Percentiles rank a stretch among this genome's conserved stretches.
Evolutionary conservation across 2,113 vertebrate species (phyloP).

Genomic region (Alethe castanea): DNA sequence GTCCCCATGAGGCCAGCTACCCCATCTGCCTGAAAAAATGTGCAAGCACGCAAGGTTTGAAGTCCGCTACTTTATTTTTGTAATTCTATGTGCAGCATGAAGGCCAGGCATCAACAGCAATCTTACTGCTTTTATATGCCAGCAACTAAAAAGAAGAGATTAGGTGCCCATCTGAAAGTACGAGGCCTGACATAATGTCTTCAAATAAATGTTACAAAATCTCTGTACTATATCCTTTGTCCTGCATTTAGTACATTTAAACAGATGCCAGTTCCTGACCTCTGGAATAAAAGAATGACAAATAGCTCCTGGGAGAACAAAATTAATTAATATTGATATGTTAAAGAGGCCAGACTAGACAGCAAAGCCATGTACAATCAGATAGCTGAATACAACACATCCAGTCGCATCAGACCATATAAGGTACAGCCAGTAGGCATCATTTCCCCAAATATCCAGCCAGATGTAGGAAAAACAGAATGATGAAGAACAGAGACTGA

Average conservation of each 20-base stretch:
- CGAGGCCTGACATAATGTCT: neutral
- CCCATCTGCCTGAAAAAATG: constrained; percentile 42
- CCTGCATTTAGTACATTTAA: neutral
- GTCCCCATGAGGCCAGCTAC: constrained; percentile 39
- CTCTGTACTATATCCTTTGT: neutral
- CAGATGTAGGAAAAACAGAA: neutral
- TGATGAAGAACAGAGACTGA: neutral
- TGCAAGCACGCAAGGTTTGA: neutral
- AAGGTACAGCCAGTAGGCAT: neutral
- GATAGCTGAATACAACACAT: neutral
- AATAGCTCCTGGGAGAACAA: neutral
- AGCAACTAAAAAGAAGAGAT: neutral
- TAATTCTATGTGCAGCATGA: constrained; percentile 13
- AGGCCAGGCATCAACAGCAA: constrained; percentile 7
- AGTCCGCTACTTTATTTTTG: constrained; percentile 7
- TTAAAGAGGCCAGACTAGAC: neutral
- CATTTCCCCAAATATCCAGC: neutral
- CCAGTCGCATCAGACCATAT: neutral
- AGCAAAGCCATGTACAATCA: neutral
- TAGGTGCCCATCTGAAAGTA: neutral
- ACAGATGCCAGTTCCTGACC: neutral
- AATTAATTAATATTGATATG: neutral
- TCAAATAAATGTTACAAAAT: neutral
- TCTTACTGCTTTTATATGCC: neutral
- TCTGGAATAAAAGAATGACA: neutral